phyloP scores from a whole-genome alignment of 2,113 vertebrate genomes.

The Cathartes aura region DNA sequence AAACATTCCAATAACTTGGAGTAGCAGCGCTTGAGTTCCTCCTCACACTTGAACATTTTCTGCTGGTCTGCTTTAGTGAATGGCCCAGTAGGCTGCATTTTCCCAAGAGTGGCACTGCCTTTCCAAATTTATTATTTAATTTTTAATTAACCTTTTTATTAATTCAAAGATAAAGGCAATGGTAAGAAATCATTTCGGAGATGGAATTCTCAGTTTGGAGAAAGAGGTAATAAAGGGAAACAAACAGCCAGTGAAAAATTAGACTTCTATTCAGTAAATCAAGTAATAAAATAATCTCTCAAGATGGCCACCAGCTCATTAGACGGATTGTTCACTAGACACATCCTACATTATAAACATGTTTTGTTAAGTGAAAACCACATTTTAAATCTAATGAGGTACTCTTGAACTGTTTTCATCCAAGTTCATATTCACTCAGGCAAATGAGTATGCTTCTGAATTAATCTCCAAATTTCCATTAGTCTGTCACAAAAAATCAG shows the following conservation, averaged over 20 bases:
- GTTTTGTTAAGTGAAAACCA: conserved; percentile 41
- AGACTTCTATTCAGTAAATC: background rate
- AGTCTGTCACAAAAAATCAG: conserved; percentile 46
- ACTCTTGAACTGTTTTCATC: background rate
- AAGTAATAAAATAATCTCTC: background rate
- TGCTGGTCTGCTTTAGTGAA: background rate
- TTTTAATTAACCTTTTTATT: background rate
- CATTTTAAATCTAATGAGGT: conserved; percentile 18
- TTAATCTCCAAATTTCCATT: conserved; percentile 36
- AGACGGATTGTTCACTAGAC: background rate
- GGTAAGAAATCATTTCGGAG: background rate
- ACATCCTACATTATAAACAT: conserved; percentile 32
- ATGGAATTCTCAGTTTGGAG: background rate
- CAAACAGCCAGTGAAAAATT: background rate
- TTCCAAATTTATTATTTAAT: background rate
- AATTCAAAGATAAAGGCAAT: background rate
- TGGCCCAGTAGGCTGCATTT: background rate
- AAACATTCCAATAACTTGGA: background rate
- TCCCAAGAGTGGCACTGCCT: rapidly evolving
- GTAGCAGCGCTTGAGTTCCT: background rate
- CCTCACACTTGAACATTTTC: background rate
- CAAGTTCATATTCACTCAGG: conserved; percentile 35
- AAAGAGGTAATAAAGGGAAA: background rate
- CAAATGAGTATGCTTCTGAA: conserved; percentile 26
- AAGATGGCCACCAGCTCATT: background rate